These are phyloP conservation scores for Peromyscus polionotus DNA, from an alignment of 2,113 vertebrate genomes.

Conservation along the genomic window DNA sequence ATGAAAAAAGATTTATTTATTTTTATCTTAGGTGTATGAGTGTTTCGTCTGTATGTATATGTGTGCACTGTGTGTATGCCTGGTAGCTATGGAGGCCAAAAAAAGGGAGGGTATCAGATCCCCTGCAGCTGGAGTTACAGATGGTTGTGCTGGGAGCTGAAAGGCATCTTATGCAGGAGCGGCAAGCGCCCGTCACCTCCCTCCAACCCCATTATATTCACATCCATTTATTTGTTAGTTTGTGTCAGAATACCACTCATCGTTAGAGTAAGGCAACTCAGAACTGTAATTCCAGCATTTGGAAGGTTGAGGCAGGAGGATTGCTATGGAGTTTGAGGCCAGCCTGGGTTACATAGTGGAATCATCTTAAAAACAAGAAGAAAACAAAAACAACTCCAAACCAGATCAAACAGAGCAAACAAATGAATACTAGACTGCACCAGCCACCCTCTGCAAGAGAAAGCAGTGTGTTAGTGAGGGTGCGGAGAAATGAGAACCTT, in stretches of 20 bases:
- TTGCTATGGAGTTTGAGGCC: background rate
- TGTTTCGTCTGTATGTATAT: background rate
- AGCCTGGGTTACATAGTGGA: background rate
- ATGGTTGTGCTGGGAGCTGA: too few relatives aligned
- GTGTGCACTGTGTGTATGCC: background rate
- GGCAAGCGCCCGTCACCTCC: background rate
- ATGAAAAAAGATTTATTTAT: background rate
- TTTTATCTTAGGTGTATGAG: background rate
- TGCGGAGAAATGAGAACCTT: background rate
- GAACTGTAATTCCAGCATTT: background rate
- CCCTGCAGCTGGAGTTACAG: background rate
- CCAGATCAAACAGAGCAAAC: background rate
- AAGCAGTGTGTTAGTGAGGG: background rate
- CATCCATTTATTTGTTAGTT: background rate
- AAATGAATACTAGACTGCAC: background rate
- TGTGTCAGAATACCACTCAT: background rate
- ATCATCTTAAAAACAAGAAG: background rate
- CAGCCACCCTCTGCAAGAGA: background rate
- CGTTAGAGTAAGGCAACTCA: background rate
- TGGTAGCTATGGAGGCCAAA: background rate
- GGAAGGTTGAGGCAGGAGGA: background rate
- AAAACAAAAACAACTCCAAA: background rate
- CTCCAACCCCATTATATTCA: background rate
- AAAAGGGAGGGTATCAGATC: too few relatives aligned
- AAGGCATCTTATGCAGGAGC: background rate